Percentiles rank a stretch among this genome's conserved stretches.
Conservation (phyloP, 92 coral and sea anemone species). For the Plumapathes pennacea region DNA sequence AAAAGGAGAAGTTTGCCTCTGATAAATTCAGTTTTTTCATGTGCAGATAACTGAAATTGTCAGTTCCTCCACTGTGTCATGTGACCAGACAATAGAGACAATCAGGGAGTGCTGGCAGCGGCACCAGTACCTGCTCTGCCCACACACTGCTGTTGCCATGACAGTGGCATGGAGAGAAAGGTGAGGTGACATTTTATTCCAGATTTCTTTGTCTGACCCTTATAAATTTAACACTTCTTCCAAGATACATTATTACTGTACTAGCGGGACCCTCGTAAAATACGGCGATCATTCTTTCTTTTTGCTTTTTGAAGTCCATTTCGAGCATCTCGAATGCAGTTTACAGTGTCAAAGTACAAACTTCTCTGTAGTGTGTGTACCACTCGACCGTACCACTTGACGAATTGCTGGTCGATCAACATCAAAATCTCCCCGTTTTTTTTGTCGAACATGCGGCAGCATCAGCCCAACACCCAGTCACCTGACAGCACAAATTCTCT, state of each 20-base stretch:
- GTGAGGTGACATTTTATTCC: constrained; percentile 1
- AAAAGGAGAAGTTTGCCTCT: too few species aligned
- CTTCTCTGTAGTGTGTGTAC: too few species aligned
- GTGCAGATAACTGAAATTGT: constrained; percentile 64
- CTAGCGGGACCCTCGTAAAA: neutral
- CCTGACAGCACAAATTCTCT: too few species aligned
- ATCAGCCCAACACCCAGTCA: too few species aligned
- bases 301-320: too few species aligned
- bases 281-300: too few species aligned
- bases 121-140: constrained; percentile 73
- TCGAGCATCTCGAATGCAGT: too few species aligned
- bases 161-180: constrained; percentile 53
- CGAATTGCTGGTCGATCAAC: too few species aligned
- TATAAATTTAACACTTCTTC: neutral
- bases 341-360: too few species aligned
- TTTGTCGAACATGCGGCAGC: too few species aligned
- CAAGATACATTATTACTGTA: neutral
- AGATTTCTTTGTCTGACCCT: neutral
- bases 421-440: too few species aligned
- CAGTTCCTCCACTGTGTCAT: constrained; percentile 66
- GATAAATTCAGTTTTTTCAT: neutral
- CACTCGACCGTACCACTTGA: too few species aligned
- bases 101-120: constrained; percentile 67
- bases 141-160: constrained; percentile 92
- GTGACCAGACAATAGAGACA: constrained; percentile 68